These are phyloP conservation scores for Zaprionus camerounensis DNA, from an alignment of 1,140 invertebrate species.

Conservation along the genomic window DNA sequence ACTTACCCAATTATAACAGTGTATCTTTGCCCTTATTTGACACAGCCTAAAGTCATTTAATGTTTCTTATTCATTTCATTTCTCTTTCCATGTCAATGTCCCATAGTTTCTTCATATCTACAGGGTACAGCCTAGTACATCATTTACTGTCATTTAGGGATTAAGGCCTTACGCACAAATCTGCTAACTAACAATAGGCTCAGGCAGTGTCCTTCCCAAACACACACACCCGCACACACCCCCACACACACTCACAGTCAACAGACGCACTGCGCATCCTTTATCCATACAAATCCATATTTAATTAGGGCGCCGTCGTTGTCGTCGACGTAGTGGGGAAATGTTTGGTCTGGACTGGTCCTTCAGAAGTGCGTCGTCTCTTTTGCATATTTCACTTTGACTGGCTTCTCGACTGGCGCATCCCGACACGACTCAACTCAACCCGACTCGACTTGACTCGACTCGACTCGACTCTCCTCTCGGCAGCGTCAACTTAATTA, in stretches of 20 bases:
- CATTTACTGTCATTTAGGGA: background rate
- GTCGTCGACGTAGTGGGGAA: background rate
- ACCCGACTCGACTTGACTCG: background rate
- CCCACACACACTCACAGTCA: background rate
- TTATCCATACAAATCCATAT: conserved; percentile 63
- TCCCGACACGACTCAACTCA: conserved; percentile 10
- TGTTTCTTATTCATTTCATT: background rate
- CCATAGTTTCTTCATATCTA: background rate
- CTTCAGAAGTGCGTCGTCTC: background rate
- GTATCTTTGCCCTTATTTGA: no score
- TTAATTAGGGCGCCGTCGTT: conserved; percentile 61
- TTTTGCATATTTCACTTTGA: conserved; percentile 43
- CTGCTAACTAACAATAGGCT: conserved; percentile 62
- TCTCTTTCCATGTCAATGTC: background rate
- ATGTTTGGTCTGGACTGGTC: background rate
- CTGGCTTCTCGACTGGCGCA: conserved; percentile 35
- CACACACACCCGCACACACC: background rate
- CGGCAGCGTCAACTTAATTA: conserved; percentile 71
- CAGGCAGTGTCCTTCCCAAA: background rate
- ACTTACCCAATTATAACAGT: no score
- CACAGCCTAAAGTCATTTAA: background rate
- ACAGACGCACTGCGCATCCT: conserved; percentile 1
- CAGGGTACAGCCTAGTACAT: background rate
- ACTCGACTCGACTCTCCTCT: background rate
- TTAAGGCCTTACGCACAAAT: conserved; percentile 53